phyloP scores from a whole-genome alignment of 2,797 vertebrate species.

The Melanotaenia parkinsoni region DNA sequence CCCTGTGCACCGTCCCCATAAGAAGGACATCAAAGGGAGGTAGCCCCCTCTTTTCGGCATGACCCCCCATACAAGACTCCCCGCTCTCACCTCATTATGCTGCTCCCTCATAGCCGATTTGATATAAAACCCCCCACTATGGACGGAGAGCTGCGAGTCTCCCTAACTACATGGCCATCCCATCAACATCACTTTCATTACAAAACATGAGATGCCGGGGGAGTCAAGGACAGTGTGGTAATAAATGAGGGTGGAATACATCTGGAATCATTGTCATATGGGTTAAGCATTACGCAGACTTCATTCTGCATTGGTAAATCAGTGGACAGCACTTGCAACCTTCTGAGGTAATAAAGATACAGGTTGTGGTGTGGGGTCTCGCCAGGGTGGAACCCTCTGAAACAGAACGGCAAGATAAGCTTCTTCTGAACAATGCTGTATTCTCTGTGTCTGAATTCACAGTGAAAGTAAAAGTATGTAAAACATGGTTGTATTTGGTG shows the following conservation, averaged over 20 bases:
- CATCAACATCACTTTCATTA: constrained; percentile 91
- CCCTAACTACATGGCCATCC: constrained; percentile 87
- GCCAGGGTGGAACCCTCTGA: constrained; percentile 56
- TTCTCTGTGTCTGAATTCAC: constrained; percentile 36
- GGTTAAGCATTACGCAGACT: constrained; percentile 87
- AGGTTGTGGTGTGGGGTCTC: constrained; percentile 76
- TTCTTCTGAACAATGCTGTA: constrained; percentile 44
- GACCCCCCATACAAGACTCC: constrained; percentile 85
- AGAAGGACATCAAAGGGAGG: constrained; percentile 89
- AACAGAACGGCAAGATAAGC: constrained; percentile 51
- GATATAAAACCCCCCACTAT: constrained; percentile 87
- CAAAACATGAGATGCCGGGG: constrained; percentile 88
- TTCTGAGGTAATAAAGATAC: constrained; percentile 85
- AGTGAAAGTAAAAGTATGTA: constrained; percentile 13
- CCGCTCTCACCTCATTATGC: constrained; percentile 89
- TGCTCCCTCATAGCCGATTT: constrained; percentile 87
- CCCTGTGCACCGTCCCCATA: constrained; percentile 82
- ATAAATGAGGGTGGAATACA: constrained; percentile 90
- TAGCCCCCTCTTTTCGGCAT: constrained; percentile 86
- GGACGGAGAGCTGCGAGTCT: constrained; percentile 79
- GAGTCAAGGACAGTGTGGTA: constrained; percentile 89
- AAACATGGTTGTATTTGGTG: neutral
- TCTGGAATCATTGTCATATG: constrained; percentile 88
- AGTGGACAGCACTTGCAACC: constrained; percentile 86
- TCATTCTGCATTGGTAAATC: constrained; percentile 89